phyloP scores from a whole-genome alignment of 2,888 invertebrate species.

The Cryptocephalus primarius region DNA sequence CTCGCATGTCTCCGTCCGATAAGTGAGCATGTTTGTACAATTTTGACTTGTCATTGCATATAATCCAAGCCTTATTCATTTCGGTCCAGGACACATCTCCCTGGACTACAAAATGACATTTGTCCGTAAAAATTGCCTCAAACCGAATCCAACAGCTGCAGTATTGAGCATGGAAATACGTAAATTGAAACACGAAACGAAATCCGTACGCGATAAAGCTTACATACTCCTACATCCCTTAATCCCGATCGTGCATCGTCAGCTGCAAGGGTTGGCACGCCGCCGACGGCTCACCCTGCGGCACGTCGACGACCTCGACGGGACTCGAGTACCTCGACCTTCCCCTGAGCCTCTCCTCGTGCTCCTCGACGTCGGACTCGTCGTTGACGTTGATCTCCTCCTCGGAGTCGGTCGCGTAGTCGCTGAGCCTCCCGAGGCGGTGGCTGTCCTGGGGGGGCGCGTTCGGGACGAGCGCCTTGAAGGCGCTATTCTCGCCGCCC shows the following conservation, averaged over 20 bases:
- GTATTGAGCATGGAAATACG: no score
- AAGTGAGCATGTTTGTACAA: no score
- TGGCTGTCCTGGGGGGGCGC: conserved; percentile 50
- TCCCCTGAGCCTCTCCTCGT: conserved; percentile 35
- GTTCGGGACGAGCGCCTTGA: conserved; percentile 61
- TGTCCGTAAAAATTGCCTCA: no score
- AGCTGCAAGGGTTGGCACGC: conserved; percentile 55
- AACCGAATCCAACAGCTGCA: no score
- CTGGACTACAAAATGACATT: no score
- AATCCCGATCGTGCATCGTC: conserved; percentile 59
- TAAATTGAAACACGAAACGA: no score
- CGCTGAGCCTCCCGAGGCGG: conserved; percentile 33
- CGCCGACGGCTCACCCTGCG: conserved; percentile 21
- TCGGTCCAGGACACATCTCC: no score
- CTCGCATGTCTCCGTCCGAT: no score
- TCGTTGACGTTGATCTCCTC: conserved; percentile 83
- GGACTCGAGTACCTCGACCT: conserved; percentile 39
- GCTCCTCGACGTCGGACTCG: conserved; percentile 52
- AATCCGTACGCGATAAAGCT: neutral
- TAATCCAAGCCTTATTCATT: no score
- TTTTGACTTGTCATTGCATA: no score
- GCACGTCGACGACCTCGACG: conserved; percentile 37
- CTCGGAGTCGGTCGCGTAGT: conserved; percentile 52
- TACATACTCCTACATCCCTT: conserved; percentile 5
- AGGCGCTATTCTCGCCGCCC: conserved; percentile 87